These are phyloP conservation scores for Ladona fulva DNA, from an alignment of 1,140 invertebrate genomes.

Conservation along the genomic window DNA sequence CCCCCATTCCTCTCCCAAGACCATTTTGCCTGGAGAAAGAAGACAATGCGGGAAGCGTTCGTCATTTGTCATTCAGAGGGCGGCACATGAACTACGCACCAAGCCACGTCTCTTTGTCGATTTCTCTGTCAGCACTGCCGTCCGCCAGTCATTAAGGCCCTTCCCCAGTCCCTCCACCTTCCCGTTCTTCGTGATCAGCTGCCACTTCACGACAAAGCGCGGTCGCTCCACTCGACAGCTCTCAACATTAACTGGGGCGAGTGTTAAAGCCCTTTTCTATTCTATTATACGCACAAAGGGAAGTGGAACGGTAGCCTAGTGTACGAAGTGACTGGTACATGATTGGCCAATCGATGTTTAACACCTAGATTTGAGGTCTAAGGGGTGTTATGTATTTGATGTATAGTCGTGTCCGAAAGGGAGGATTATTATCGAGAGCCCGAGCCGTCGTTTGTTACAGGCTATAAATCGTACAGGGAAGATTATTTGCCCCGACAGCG, in stretches of 20 bases:
- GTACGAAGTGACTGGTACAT: no score
- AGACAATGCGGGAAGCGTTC: not conserved
- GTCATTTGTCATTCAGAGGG: not conserved
- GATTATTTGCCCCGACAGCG: no score
- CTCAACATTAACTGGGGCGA: not conserved
- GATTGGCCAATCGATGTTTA: no score
- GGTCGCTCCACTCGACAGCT: not conserved
- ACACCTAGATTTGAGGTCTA: no score
- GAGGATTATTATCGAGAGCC: no score
- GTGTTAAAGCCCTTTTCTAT: not conserved
- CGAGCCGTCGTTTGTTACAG: no score
- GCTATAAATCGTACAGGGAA: no score
- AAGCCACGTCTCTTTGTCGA: not conserved
- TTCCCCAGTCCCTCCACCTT: not conserved
- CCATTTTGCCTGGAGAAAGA: not conserved
- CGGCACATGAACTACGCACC: not conserved
- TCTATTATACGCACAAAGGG: no score
- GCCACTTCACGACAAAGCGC: not conserved
- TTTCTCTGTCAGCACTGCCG: conserved; percentile 2
- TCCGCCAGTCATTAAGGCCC: not conserved
- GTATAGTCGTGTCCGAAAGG: no score
- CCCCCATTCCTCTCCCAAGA: not conserved
- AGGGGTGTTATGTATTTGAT: no score
- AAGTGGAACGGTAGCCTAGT: no score
- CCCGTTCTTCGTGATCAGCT: not conserved